A percentile compares a stretch with the other conserved stretches of the same genome.
Evolutionary conservation across 1,140 invertebrate species (phyloP).

Genomic region (Nasonia vitripennis): DNA sequence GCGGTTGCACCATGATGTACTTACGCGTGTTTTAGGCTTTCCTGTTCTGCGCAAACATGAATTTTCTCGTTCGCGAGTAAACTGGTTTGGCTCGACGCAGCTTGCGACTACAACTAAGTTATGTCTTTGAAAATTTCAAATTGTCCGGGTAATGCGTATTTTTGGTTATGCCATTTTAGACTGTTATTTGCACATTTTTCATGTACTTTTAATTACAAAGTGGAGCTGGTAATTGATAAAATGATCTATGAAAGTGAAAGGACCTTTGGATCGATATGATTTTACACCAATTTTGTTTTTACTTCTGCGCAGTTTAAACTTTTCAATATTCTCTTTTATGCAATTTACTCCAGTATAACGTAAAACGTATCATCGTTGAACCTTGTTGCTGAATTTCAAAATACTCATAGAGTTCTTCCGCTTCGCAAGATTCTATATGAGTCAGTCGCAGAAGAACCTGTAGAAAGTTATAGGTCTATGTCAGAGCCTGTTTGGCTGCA

Average conservation of each 20-base stretch:
- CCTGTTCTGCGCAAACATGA: constrained; percentile 4
- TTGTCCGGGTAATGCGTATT: not conserved
- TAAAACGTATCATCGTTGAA: too few relatives aligned
- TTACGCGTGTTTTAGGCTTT: not conserved
- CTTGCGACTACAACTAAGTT: not conserved
- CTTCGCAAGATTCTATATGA: too few relatives aligned
- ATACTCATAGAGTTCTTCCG: too few relatives aligned
- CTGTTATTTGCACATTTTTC: not conserved
- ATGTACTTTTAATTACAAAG: not conserved
- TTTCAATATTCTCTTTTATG: too few relatives aligned
- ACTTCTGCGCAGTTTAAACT: too few relatives aligned
- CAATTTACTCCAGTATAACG: too few relatives aligned
- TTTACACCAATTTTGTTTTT: too few relatives aligned
- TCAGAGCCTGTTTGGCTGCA: too few relatives aligned
- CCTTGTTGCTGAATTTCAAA: too few relatives aligned
- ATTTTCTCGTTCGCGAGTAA: not conserved
- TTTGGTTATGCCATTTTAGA: not conserved
- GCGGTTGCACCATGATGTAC: not conserved
- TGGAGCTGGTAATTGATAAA: not conserved
- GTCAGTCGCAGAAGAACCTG: too few relatives aligned
- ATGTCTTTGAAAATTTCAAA: not conserved
- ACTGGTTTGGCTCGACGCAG: not conserved
- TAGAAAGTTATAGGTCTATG: too few relatives aligned
- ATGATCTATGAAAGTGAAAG: not conserved
- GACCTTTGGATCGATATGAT: not conserved